Evolutionary conservation across 2,888 invertebrate genomes (phyloP).

Genomic region (Argynnis bischoffii): DNA sequence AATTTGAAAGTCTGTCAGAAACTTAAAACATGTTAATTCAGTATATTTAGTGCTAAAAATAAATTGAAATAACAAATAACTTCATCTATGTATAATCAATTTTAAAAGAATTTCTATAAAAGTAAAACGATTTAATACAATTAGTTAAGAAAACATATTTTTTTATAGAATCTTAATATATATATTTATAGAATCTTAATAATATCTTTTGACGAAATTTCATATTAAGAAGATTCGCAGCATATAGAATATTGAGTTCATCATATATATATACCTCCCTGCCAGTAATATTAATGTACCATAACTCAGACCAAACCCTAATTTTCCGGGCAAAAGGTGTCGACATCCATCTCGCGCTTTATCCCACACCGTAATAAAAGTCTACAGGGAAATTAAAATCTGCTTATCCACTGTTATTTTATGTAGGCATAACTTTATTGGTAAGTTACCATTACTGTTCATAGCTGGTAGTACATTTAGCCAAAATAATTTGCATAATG

Average conservation of each 20-base stretch:
- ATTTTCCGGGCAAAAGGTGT: conserved; percentile 49
- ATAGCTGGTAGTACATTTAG: conserved; percentile 1
- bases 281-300: conserved; percentile 44
- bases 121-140: too few species aligned
- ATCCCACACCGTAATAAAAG: conserved; percentile 45
- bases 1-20: too few species aligned
- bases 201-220: neutral
- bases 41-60: too few species aligned
- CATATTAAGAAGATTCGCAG: neutral
- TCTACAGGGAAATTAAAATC: conserved; percentile 52
- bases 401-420: conserved; percentile 38
- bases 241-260: conserved; percentile 34
- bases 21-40: too few species aligned
- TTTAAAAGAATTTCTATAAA: too few species aligned
- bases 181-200: neutral
- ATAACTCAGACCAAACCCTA: conserved; percentile 49
- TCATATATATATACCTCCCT: conserved; percentile 31
- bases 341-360: conserved; percentile 48
- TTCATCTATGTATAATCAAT: too few species aligned
- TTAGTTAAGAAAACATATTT: too few species aligned
- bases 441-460: conserved; percentile 20
- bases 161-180: neutral
- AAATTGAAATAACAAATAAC: too few species aligned
- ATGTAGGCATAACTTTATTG: conserved; percentile 39
- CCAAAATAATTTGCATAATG: neutral